A percentile compares a stretch with the other conserved stretches of the same genome.
phyloP scores from a whole-genome alignment of 2,797 vertebrate genomes.

The Lepilemur ruficaudatus region DNA sequence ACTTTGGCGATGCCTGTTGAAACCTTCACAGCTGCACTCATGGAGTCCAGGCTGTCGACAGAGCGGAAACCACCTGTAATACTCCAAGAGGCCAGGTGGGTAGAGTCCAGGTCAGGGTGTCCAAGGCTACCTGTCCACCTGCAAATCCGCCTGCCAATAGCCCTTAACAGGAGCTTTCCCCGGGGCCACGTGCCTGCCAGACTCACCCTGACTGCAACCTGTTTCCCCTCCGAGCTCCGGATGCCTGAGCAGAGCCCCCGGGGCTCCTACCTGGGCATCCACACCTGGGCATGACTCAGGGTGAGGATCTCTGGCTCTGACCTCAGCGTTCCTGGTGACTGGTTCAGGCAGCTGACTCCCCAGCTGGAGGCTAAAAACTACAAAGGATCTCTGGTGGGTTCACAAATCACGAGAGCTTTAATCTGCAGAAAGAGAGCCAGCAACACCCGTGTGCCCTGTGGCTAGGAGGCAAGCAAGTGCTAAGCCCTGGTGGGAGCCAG shows the following conservation, averaged over 20 bases:
- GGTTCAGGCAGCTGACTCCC: neutral
- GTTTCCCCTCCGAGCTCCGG: fast-evolving
- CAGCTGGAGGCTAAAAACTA: neutral
- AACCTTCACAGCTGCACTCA: neutral
- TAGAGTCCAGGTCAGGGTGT: neutral
- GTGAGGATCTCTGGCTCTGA: neutral
- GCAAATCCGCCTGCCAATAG: neutral
- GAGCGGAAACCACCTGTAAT: neutral
- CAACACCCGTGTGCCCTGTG: neutral
- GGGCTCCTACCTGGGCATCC: neutral
- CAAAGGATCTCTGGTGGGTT: neutral
- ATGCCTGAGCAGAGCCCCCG: neutral
- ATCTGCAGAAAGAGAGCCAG: neutral
- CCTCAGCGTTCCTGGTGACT: neutral
- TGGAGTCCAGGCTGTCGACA: neutral
- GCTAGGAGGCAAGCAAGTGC: neutral
- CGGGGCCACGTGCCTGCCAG: fast-evolving
- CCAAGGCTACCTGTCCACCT: neutral
- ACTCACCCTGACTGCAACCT: fast-evolving
- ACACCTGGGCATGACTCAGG: neutral
- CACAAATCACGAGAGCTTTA: neutral
- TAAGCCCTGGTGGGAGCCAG: neutral
- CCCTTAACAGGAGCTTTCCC: neutral
- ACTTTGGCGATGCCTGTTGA: fast-evolving
- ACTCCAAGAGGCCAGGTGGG: neutral